phyloP scores from a whole-genome alignment of 2,797 vertebrate genomes.

The Acanthurus leucopareius region DNA sequence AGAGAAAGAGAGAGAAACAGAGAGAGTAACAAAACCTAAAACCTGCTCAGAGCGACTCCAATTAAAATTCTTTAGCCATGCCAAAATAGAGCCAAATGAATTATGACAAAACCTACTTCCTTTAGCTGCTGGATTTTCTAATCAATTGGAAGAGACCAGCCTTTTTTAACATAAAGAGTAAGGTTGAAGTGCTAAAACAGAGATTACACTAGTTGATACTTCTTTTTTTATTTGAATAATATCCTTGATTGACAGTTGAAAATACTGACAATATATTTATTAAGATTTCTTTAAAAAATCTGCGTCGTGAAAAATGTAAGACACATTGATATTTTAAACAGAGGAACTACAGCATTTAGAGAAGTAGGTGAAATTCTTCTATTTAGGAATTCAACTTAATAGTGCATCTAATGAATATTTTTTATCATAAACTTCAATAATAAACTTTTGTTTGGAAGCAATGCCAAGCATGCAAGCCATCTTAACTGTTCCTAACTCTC shows the following conservation, averaged over 20 bases:
- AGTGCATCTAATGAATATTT: background rate
- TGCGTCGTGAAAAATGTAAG: slow-evolving; percentile 7
- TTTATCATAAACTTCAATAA: background rate
- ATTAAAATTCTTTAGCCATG: slow-evolving; percentile 84
- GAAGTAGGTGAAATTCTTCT: background rate
- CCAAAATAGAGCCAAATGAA: slow-evolving; percentile 74
- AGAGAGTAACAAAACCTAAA: slow-evolving; percentile 40
- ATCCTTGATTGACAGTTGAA: slow-evolving; percentile 15
- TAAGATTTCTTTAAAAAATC: slow-evolving; percentile 7
- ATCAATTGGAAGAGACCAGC: slow-evolving; percentile 54
- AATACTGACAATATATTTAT: slow-evolving; percentile 32
- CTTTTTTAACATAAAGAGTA: slow-evolving; percentile 42
- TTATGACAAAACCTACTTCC: slow-evolving; percentile 67
- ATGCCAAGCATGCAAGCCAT: background rate
- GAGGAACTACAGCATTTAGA: slow-evolving; percentile 5
- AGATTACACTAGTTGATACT: slow-evolving; percentile 29
- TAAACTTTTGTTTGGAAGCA: too few species aligned
- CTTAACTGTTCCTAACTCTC: slow-evolving; percentile 7
- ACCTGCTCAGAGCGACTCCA: slow-evolving; percentile 80
- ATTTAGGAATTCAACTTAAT: background rate
- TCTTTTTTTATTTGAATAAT: slow-evolving; percentile 23
- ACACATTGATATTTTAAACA: slow-evolving; percentile 1
- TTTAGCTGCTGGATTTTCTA: slow-evolving; percentile 56
- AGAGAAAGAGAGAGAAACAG: slow-evolving; percentile 55
- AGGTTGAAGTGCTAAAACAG: slow-evolving; percentile 45